A percentile compares a stretch with the other conserved stretches of the same genome.
Conservation (phyloP, 2,888 invertebrate genomes). For the Plebejus melissa region DNA sequence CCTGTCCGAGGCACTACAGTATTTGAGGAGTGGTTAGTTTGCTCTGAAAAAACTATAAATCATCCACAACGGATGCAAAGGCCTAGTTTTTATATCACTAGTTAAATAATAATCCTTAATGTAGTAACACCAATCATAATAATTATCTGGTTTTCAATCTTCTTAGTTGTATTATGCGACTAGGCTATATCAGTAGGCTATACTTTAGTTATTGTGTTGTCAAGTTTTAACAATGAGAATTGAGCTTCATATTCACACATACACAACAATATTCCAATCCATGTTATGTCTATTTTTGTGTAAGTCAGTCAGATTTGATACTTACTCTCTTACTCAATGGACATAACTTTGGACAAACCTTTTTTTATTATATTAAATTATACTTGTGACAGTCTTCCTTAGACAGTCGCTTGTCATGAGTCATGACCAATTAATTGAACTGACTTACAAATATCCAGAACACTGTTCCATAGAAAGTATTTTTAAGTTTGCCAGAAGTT, state of each 20-base stretch:
- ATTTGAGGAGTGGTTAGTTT: too few relatives aligned
- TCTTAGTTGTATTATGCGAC: too few relatives aligned
- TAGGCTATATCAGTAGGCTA: not conserved
- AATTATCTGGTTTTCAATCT: too few relatives aligned
- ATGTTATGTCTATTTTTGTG: not conserved
- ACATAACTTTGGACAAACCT: not conserved
- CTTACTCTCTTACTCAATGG: not conserved
- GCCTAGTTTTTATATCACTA: too few relatives aligned
- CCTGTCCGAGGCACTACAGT: too few relatives aligned
- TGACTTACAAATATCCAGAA: not conserved
- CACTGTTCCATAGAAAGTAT: slow-evolving; percentile 22
- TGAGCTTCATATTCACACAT: not conserved
- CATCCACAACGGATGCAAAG: too few relatives aligned
- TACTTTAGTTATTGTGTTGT: not conserved
- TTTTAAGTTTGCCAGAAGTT: slow-evolving; percentile 8
- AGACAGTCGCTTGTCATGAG: not conserved
- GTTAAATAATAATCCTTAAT: too few relatives aligned
- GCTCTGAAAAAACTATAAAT: too few relatives aligned
- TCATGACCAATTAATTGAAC: not conserved
- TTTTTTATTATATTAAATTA: not conserved
- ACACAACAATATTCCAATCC: not conserved
- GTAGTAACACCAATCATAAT: too few relatives aligned
- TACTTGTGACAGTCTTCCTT: not conserved
- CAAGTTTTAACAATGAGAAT: not conserved
- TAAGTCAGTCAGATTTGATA: not conserved